Evolutionary conservation across 2,888 invertebrate species (phyloP).

Genomic region (Disparrhopalites patrizii): DNA sequence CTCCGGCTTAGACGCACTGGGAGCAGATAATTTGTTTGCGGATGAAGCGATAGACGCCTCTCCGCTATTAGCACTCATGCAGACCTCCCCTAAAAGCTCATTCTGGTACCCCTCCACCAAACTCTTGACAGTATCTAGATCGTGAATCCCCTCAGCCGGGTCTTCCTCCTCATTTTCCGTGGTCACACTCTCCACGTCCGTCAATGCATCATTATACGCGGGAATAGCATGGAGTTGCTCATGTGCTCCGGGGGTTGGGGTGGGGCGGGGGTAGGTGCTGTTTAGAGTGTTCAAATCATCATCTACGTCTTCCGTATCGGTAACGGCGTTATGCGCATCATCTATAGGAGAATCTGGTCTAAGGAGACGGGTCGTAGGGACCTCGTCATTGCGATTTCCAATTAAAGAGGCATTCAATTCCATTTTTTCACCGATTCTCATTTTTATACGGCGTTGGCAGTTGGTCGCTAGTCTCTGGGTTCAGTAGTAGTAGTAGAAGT

Average conservation of each 20-base stretch:
- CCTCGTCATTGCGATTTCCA: constrained; percentile 28
- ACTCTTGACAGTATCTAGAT: constrained; percentile 26
- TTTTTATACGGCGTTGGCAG: background rate
- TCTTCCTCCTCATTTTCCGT: constrained; percentile 36
- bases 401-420: constrained; percentile 38
- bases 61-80: constrained; percentile 33
- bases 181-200: constrained; percentile 41
- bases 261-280: constrained; percentile 2
- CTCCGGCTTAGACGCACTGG: constrained; percentile 49
- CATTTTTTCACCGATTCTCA: constrained; percentile 45
- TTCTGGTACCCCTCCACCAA: constrained; percentile 33
- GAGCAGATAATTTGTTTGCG: background rate
- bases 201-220: constrained; percentile 30
- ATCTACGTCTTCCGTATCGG: constrained; percentile 58
- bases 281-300: background rate
- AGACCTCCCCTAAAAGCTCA: constrained; percentile 36
- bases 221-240: background rate
- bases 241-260: constrained; percentile 3
- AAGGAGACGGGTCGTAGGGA: background rate
- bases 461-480: background rate
- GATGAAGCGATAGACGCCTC: constrained; percentile 28
- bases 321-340: constrained; percentile 52
- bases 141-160: constrained; percentile 34
- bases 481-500: too few relatives aligned
- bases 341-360: constrained; percentile 33